Evolutionary conservation across 1,140 invertebrate species (phyloP).

Genomic region (Prorops nasuta): DNA sequence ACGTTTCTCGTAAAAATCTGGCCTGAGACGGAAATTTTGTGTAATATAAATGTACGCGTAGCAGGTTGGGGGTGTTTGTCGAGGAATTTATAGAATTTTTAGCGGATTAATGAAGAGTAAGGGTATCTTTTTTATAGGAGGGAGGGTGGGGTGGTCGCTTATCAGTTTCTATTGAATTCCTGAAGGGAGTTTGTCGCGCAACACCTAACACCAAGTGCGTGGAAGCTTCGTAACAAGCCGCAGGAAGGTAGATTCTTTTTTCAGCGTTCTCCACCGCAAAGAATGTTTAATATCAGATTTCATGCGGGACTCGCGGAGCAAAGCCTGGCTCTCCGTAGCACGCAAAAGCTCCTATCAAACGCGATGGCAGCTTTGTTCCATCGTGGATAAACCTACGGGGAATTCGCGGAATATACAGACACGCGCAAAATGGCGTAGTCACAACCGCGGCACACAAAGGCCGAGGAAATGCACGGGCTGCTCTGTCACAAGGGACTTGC

Average conservation of each 20-base stretch:
- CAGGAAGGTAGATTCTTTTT: no score
- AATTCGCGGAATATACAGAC: conserved; percentile 36
- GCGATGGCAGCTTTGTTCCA: conserved; percentile 53
- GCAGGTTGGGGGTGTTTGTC: no score
- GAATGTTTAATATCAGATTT: conserved; percentile 57
- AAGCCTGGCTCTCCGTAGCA: conserved; percentile 18
- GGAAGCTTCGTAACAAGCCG: no score
- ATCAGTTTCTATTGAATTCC: no score
- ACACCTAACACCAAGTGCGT: conserved; percentile 36
- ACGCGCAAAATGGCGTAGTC: not conserved
- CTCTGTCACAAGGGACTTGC: no score
- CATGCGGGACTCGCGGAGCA: conserved; percentile 29
- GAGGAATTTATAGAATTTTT: no score
- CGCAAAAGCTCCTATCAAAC: conserved; percentile 53
- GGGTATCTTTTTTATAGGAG: not conserved
- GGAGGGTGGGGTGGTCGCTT: not conserved
- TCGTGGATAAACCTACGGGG: conserved; percentile 44
- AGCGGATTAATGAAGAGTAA: not conserved
- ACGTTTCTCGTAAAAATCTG: no score
- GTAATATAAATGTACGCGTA: no score
- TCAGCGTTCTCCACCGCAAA: no score
- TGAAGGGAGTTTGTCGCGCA: conserved; percentile 12
- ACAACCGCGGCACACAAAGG: not conserved
- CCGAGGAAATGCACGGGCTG: not conserved
- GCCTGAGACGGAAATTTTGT: no score